These are phyloP conservation scores for Ennomos erosarius DNA, from an alignment of 2,888 invertebrate species.

Conservation along the genomic window DNA sequence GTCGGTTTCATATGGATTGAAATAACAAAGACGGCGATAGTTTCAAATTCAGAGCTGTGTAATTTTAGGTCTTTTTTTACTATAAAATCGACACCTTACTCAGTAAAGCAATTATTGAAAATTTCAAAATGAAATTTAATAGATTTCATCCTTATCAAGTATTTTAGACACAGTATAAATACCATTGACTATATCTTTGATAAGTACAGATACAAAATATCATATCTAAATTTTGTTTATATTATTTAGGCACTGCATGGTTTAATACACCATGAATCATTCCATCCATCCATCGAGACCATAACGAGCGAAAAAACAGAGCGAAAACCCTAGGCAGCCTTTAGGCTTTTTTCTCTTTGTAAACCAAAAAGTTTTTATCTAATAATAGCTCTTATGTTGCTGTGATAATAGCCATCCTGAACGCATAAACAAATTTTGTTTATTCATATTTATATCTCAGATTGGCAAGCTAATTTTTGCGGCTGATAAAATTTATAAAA, in stretches of 20 bases:
- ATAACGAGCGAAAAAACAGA: conserved; percentile 33
- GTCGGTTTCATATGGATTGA: conserved; percentile 65
- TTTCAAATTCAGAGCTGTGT: too few relatives aligned
- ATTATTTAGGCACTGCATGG: background rate
- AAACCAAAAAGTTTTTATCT: conserved; percentile 27
- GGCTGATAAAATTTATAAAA: conserved; percentile 6
- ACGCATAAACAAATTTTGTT: conserved; percentile 44
- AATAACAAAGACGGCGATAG: too few relatives aligned
- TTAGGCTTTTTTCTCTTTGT: conserved; percentile 30
- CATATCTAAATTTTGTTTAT: conserved; percentile 11
- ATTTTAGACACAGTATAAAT: too few relatives aligned
- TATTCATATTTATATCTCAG: conserved; percentile 50
- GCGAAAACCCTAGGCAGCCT: conserved; percentile 40
- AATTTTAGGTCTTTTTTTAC: too few relatives aligned
- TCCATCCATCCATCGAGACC: conserved; percentile 25
- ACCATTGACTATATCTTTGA: too few relatives aligned
- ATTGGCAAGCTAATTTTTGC: conserved; percentile 41
- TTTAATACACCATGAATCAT: conserved; percentile 31
- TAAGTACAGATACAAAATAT: background rate
- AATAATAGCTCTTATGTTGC: conserved; percentile 36
- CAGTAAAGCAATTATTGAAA: too few relatives aligned
- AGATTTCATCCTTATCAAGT: too few relatives aligned
- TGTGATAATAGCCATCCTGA: conserved; percentile 33
- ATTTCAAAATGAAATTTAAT: too few relatives aligned
- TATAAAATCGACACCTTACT: too few relatives aligned